phyloP scores from a whole-genome alignment of 2,888 invertebrate species.

The Hirtodrosophila alboralis region DNA sequence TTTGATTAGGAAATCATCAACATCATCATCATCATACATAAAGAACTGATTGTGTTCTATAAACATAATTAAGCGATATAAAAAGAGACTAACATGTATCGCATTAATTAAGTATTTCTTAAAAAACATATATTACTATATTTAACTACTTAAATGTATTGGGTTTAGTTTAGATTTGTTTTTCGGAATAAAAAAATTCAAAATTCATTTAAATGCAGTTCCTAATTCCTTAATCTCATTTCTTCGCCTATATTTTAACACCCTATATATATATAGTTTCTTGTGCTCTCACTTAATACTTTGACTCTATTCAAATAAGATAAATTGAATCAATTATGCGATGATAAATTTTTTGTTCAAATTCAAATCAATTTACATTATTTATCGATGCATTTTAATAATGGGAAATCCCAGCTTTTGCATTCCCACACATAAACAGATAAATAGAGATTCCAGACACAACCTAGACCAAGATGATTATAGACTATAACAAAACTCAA shows the following conservation, averaged over 20 bases:
- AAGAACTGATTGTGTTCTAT: conserved; percentile 25
- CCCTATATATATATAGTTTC: too few relatives aligned
- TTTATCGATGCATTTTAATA: conserved; percentile 13
- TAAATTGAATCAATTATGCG: conserved; percentile 9
- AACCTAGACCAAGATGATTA: conserved; percentile 10
- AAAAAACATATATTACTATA: too few relatives aligned
- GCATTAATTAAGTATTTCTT: too few relatives aligned
- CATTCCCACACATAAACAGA: conserved; percentile 27
- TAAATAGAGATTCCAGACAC: conserved; percentile 2
- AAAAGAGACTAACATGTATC: background rate
- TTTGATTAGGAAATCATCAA: conserved; percentile 47
- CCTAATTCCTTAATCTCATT: too few relatives aligned
- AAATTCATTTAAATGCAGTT: too few relatives aligned
- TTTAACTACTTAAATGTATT: too few relatives aligned
- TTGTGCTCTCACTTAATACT: too few relatives aligned
- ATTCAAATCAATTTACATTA: conserved; percentile 18
- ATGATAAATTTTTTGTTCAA: conserved; percentile 7
- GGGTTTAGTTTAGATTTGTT: too few relatives aligned
- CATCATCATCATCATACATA: background rate
- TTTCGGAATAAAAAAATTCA: too few relatives aligned
- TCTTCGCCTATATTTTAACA: too few relatives aligned
- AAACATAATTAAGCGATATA: conserved; percentile 15
- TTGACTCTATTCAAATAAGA: background rate
- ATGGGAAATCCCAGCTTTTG: conserved; percentile 42
- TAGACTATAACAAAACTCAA: conserved; percentile 56